These are phyloP conservation scores for Drosophila conformis DNA, from an alignment of 2,888 invertebrate genomes.

Conservation along the genomic window DNA sequence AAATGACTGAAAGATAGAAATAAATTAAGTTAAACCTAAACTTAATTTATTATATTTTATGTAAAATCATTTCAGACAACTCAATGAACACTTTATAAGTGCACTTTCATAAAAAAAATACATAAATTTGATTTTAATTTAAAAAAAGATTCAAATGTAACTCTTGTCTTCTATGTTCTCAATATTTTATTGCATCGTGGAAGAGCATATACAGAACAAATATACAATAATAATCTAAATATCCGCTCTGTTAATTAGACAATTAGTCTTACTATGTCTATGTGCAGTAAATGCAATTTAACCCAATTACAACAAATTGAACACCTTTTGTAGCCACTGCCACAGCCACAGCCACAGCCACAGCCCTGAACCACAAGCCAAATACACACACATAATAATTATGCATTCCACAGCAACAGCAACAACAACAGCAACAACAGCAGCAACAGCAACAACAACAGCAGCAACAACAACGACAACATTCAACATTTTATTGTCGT, in stretches of 20 bases:
- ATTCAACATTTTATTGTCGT: slow-evolving; percentile 17
- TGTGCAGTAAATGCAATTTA: slow-evolving; percentile 25
- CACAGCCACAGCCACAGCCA: not conserved
- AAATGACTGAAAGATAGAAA: not conserved
- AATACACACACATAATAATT: slow-evolving; percentile 29
- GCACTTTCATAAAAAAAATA: not conserved
- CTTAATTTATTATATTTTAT: not conserved
- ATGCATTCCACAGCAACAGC: slow-evolving; percentile 27
- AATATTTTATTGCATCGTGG: not conserved
- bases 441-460: not conserved
- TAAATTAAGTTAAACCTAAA: not conserved
- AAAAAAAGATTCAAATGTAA: no score
- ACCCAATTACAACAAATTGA: slow-evolving; percentile 40
- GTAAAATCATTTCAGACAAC: not conserved
- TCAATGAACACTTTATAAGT: not conserved
- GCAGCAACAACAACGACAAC: not conserved
- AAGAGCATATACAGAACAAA: not conserved
- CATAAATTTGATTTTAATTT: not conserved
- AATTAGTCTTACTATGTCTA: slow-evolving; percentile 1
- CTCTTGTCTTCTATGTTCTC: not conserved
- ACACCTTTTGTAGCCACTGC: slow-evolving; percentile 8
- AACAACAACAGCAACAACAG: not conserved
- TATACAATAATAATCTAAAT: not conserved
- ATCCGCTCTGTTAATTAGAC: not conserved
- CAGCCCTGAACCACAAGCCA: slow-evolving; percentile 1